A percentile compares a stretch with the other conserved stretches of the same genome.
These are phyloP conservation scores for Perizoma flavofasciatum DNA, from an alignment of 2,888 invertebrate genomes.

Conservation along the genomic window DNA sequence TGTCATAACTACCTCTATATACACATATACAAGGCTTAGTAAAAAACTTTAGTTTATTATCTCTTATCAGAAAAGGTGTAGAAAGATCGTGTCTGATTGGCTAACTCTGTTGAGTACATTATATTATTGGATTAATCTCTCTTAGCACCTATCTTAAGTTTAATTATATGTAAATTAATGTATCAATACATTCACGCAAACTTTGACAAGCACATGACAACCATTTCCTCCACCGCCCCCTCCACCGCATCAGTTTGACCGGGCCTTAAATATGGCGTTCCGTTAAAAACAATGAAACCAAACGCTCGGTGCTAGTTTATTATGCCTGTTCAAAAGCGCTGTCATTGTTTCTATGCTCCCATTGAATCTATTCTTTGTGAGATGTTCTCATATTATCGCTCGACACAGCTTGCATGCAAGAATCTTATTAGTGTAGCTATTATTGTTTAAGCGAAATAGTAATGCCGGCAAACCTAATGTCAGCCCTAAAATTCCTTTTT, in stretches of 20 bases:
- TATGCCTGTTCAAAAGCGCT: constrained; percentile 41
- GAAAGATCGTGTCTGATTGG: too few species aligned
- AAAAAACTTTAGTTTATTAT: too few species aligned
- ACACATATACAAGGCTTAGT: too few species aligned
- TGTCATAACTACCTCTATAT: too few species aligned
- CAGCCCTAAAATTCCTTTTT: constrained; percentile 18
- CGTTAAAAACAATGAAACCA: constrained; percentile 48
- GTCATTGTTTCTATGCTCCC: constrained; percentile 42
- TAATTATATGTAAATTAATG: too few species aligned
- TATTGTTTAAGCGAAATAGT: constrained; percentile 16
- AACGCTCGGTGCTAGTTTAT: constrained; percentile 36
- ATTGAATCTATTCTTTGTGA: constrained; percentile 36
- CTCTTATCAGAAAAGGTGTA: too few species aligned
- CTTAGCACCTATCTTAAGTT: neutral
- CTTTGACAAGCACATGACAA: too few species aligned
- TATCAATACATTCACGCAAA: too few species aligned
- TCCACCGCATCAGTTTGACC: too few species aligned
- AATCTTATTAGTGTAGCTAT: constrained; percentile 17
- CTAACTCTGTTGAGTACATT: too few species aligned
- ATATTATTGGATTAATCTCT: too few species aligned
- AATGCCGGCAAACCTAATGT: constrained; percentile 15
- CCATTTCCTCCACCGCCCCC: too few species aligned
- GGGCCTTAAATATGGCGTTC: constrained; percentile 16
- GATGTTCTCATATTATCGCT: constrained; percentile 27
- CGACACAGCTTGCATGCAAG: constrained; percentile 19